A percentile compares a stretch with the other conserved stretches of the same genome.
Evolutionary conservation across 2,888 invertebrate genomes (phyloP).

Genomic region (Myopa testacea): DNA sequence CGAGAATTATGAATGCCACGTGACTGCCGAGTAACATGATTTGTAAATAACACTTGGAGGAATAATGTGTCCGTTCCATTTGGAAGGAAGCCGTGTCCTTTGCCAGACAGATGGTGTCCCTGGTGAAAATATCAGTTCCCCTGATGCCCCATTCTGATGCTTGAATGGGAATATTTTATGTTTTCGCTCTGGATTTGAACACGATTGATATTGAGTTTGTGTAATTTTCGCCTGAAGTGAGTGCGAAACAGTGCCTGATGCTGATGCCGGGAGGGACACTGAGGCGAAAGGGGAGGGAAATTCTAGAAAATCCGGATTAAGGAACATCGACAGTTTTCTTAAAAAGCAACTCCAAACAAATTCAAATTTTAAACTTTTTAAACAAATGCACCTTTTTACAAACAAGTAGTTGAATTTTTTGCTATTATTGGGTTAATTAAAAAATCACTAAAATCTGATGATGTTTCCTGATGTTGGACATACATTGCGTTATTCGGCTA

Average conservation of each 20-base stretch:
- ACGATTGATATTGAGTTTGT: slow-evolving; percentile 14
- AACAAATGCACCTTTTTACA: too few species aligned
- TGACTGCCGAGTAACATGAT: slow-evolving; percentile 56
- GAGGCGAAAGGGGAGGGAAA: too few species aligned
- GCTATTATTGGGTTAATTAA: too few species aligned
- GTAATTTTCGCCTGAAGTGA: neutral
- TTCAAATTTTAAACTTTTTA: too few species aligned
- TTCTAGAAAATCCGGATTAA: neutral
- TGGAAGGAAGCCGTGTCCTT: slow-evolving; percentile 30
- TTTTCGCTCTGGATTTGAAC: neutral
- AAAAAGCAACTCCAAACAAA: too few species aligned
- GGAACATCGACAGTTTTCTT: too few species aligned
- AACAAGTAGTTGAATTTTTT: too few species aligned
- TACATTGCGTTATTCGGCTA: too few species aligned
- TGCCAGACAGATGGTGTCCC: neutral
- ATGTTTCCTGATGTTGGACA: too few species aligned
- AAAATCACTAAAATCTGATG: too few species aligned
- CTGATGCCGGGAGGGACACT: too few species aligned
- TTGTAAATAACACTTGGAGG: slow-evolving; percentile 53
- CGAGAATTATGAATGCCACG: slow-evolving; percentile 67
- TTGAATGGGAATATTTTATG: neutral
- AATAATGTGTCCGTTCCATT: slow-evolving; percentile 48
- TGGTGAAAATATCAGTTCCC: slow-evolving; percentile 22
- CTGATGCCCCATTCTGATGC: neutral
- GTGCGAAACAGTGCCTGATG: too few species aligned